phyloP scores from a whole-genome alignment of 2,797 vertebrate species.

The Pygocentrus nattereri region DNA sequence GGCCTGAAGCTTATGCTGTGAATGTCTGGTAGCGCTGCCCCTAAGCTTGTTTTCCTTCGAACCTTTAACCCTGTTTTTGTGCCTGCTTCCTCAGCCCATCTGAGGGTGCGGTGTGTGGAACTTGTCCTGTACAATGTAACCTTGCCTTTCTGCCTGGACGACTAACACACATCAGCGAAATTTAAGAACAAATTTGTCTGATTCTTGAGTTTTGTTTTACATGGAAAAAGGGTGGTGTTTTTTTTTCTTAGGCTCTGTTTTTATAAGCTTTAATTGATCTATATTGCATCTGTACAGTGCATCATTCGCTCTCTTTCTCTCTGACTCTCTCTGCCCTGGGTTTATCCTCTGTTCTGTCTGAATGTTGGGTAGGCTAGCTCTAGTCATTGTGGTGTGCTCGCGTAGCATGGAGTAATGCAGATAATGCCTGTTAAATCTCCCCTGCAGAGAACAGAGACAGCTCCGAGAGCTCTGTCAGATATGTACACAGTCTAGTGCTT shows the following conservation, averaged over 20 bases:
- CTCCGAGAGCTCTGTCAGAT: constrained; percentile 66
- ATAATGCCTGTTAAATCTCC: constrained; percentile 69
- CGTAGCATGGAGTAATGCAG: constrained; percentile 83
- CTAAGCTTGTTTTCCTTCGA: constrained; percentile 61
- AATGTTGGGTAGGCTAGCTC: constrained; percentile 71
- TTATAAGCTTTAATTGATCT: constrained; percentile 72
- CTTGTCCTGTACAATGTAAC: constrained; percentile 43
- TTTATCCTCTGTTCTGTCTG: constrained; percentile 64
- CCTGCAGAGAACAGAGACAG: constrained; percentile 53
- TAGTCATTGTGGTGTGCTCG: constrained; percentile 83
- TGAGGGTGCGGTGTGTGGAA: constrained; percentile 41
- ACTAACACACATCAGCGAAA: constrained; percentile 35
- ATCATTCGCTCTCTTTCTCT: constrained; percentile 54
- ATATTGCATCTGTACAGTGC: constrained; percentile 67
- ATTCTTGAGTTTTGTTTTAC: constrained; percentile 37
- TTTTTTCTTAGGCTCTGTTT: constrained; percentile 49
- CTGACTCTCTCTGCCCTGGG: constrained; percentile 42
- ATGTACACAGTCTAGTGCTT: constrained; percentile 76
- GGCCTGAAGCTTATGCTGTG: constrained; percentile 78
- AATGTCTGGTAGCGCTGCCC: constrained; percentile 78
- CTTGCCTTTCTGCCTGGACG: constrained; percentile 45
- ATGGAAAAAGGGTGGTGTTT: constrained; percentile 32
- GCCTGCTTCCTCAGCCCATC: constrained; percentile 67
- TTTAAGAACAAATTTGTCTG: constrained; percentile 45
- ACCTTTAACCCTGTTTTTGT: constrained; percentile 74